phyloP scores from a whole-genome alignment of 2,113 vertebrate genomes.

The Datnioides undecimradiatus region DNA sequence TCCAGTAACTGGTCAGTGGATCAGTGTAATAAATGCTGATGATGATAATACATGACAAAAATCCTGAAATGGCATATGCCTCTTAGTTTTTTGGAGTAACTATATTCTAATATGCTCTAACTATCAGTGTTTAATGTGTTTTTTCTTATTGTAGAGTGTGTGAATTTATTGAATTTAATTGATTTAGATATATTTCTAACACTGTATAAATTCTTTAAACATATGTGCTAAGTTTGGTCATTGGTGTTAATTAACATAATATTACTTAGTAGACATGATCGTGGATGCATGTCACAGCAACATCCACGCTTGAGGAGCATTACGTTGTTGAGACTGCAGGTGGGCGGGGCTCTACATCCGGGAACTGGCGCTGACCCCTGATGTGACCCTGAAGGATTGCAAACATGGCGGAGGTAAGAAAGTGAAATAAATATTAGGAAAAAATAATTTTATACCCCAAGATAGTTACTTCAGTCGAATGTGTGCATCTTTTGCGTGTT shows the following conservation, averaged over 20 bases:
- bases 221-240: no score
- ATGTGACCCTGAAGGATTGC: constrained; percentile 80
- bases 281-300: neutral
- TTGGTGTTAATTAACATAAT: neutral
- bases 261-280: neutral
- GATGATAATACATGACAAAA: neutral
- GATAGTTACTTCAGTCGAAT: neutral
- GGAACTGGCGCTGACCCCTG: constrained; percentile 78
- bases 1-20: neutral
- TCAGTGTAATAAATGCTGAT: neutral
- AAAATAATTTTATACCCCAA: constrained; percentile 29
- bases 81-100: neutral
- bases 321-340: constrained; percentile 29
- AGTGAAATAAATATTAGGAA: constrained; percentile 80
- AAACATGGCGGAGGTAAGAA: constrained; percentile 88
- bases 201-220: neutral
- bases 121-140: neutral
- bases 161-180: neutral
- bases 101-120: neutral
- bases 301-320: neutral
- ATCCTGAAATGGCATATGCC: neutral
- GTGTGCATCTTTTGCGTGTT: neutral
- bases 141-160: neutral
- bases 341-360: constrained; percentile 80
- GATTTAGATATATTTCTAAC: neutral